Conservation (phyloP, 2,113 vertebrate species). For the Alligator sinensis region DNA sequence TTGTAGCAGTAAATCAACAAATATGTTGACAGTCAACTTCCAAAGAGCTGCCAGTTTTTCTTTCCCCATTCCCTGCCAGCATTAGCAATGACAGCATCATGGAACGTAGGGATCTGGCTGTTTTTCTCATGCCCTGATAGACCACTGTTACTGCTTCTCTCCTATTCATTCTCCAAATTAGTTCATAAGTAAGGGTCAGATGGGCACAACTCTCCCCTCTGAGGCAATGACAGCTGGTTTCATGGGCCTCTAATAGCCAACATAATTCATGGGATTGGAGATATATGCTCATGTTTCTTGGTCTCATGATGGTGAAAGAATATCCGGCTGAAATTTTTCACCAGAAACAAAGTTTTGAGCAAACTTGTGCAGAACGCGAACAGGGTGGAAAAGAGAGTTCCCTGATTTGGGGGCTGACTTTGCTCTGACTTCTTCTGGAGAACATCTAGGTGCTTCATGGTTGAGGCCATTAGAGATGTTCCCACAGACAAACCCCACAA, state of each 20-base stretch:
- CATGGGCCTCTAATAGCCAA: too few relatives aligned
- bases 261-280: too few relatives aligned
- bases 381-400: accelerated
- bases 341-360: not conserved
- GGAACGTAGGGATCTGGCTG: too few relatives aligned
- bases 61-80: not conserved
- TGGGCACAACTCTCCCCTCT: too few relatives aligned
- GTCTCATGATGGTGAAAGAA: not conserved
- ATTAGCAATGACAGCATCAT: not conserved
- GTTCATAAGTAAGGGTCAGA: too few relatives aligned
- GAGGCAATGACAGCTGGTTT: too few relatives aligned
- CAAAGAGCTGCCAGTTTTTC: not conserved
- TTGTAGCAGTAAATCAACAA: not conserved
- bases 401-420: not conserved
- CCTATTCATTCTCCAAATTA: not conserved
- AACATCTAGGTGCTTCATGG: not conserved
- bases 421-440: not conserved
- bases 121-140: not conserved
- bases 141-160: accelerated
- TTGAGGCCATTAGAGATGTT: not conserved
- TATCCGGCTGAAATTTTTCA: not conserved
- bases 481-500: not conserved
- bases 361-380: not conserved
- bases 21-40: too few relatives aligned
- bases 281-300: accelerated